These are phyloP conservation scores for Tarsius wallacei DNA, from an alignment of 2,797 vertebrate species.

Conservation along the genomic window DNA sequence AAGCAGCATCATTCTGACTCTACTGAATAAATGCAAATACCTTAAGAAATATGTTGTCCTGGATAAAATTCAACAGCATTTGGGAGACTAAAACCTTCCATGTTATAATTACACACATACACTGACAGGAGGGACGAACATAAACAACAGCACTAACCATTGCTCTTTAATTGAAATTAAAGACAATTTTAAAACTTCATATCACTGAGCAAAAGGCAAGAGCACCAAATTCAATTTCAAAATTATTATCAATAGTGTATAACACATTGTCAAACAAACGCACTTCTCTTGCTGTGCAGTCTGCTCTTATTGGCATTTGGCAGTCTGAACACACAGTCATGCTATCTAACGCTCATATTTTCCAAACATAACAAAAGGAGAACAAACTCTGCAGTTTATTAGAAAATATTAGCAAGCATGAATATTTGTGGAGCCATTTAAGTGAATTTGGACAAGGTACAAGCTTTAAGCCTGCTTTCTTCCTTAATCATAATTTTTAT, in stretches of 20 bases:
- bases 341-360: slow-evolving; percentile 83
- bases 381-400: slow-evolving; percentile 76
- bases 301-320: slow-evolving; percentile 86
- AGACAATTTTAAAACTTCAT: slow-evolving; percentile 69
- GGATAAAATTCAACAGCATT: slow-evolving; percentile 84
- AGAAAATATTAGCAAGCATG: slow-evolving; percentile 79
- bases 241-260: slow-evolving; percentile 86
- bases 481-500: slow-evolving; percentile 21
- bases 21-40: slow-evolving; percentile 79
- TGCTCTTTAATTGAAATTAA: slow-evolving; percentile 77
- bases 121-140: slow-evolving; percentile 78
- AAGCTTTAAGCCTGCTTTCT: neutral
- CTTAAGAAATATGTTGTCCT: slow-evolving; percentile 80
- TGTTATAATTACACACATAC: slow-evolving; percentile 77
- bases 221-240: slow-evolving; percentile 83
- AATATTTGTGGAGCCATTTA: slow-evolving; percentile 11
- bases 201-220: slow-evolving; percentile 81
- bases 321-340: slow-evolving; percentile 84
- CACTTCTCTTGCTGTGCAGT: slow-evolving; percentile 84
- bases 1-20: slow-evolving; percentile 57
- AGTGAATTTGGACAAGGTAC: slow-evolving; percentile 54
- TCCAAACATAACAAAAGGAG: slow-evolving; percentile 85
- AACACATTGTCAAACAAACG: slow-evolving; percentile 87
- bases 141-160: slow-evolving; percentile 81
- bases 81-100: slow-evolving; percentile 77